Percentiles rank a stretch among this genome's conserved stretches.
phyloP scores from a whole-genome alignment of 1,140 invertebrate genomes.

The Holotrichia oblita region DNA sequence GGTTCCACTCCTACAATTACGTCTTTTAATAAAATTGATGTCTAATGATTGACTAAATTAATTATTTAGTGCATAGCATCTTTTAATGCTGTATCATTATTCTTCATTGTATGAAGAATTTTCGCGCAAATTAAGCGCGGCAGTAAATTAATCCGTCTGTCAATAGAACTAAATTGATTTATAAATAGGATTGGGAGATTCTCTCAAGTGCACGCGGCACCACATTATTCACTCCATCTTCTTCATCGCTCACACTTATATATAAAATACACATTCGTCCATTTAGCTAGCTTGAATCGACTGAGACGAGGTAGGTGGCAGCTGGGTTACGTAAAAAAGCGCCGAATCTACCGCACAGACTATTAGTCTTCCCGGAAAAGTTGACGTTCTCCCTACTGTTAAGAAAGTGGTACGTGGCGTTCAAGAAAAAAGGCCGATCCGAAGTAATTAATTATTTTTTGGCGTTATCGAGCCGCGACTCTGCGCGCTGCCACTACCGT shows the following conservation, averaged over 20 bases:
- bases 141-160: constrained; percentile 21
- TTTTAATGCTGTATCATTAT: not conserved
- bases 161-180: constrained; percentile 27
- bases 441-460: constrained; percentile 62
- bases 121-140: constrained; percentile 3
- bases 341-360: constrained; percentile 12
- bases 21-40: no score
- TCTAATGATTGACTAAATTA: not conserved
- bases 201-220: not conserved
- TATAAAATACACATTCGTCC: constrained; percentile 23
- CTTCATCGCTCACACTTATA: not conserved
- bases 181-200: constrained; percentile 25
- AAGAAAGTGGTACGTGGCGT: not conserved
- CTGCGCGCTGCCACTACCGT: constrained; percentile 46
- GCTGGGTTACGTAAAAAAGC: constrained; percentile 6
- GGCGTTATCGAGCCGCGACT: constrained; percentile 58
- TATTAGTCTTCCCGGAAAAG: constrained; percentile 31
- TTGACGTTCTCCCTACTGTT: constrained; percentile 20
- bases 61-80: not conserved
- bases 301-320: constrained; percentile 23
- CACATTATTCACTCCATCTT: not conserved
- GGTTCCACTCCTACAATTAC: no score
- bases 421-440: constrained; percentile 25
- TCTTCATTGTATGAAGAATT: constrained; percentile 15
- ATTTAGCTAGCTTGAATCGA: not conserved